Evolutionary conservation across 2,888 invertebrate species (phyloP).

Genomic region (Stenolophus ochropezus): DNA sequence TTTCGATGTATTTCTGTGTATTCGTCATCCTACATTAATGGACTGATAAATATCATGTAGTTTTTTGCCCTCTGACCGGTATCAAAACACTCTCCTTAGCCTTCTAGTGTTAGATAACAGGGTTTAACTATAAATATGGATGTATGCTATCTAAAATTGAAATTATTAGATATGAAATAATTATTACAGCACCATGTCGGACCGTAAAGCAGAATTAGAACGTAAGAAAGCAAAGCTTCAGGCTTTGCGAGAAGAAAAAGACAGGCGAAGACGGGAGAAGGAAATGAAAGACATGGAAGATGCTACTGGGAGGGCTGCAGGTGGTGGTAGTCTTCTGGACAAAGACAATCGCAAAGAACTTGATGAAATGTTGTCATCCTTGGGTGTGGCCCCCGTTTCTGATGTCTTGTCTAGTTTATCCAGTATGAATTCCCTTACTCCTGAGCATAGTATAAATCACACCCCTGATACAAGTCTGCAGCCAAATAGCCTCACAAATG

Average conservation of each 20-base stretch:
- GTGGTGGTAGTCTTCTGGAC: constrained; percentile 71
- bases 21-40: constrained; percentile 23
- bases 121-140: background rate
- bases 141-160: background rate
- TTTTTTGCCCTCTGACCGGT: constrained; percentile 1
- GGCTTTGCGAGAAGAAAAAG: constrained; percentile 92
- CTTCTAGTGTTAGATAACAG: background rate
- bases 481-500: constrained; percentile 77
- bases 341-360: constrained; percentile 79
- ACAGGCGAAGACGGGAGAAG: constrained; percentile 87
- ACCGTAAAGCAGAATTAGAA: constrained; percentile 94
- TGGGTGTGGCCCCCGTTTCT: constrained; percentile 91
- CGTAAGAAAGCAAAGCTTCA: constrained; percentile 94
- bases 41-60: constrained; percentile 12
- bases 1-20: constrained; percentile 33
- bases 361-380: constrained; percentile 89
- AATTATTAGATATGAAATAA: background rate
- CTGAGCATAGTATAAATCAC: constrained; percentile 85
- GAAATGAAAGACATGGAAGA: constrained; percentile 91
- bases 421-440: constrained; percentile 86
- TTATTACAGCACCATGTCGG: constrained; percentile 78
- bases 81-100: background rate
- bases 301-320: constrained; percentile 77
- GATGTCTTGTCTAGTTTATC: constrained; percentile 90
- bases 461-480: constrained; percentile 89